phyloP scores from a whole-genome alignment of 2,888 invertebrate genomes.

The Oxyscelio sp. region DNA sequence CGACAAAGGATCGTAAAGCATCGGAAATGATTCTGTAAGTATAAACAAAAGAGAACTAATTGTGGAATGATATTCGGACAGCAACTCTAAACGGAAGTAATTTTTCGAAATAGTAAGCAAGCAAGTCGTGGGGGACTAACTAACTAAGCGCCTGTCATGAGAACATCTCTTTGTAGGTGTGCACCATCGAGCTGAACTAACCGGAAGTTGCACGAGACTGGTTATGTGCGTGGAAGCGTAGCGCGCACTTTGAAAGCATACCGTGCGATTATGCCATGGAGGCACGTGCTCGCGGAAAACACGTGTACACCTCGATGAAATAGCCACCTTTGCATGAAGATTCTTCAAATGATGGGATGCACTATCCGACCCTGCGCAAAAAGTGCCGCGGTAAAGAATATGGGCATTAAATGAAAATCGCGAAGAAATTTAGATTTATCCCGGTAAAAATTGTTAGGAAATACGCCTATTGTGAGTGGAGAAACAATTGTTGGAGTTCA shows the following conservation, averaged over 20 bases:
- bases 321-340: constrained; percentile 15
- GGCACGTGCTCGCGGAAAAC: constrained; percentile 66
- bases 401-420: constrained; percentile 6
- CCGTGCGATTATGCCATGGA: constrained; percentile 47
- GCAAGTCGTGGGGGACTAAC: constrained; percentile 48
- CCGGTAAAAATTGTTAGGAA: neutral
- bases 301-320: constrained; percentile 42
- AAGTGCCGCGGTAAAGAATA: neutral
- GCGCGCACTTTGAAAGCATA: constrained; percentile 58
- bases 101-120: constrained; percentile 45
- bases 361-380: neutral
- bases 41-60: constrained; percentile 31
- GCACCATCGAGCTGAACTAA: constrained; percentile 15
- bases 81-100: constrained; percentile 41
- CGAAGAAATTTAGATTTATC: neutral
- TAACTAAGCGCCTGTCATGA: constrained; percentile 41
- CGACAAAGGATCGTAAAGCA: constrained; percentile 13
- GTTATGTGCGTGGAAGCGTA: constrained; percentile 65
- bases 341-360: constrained; percentile 9
- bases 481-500: neutral
- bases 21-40: constrained; percentile 34
- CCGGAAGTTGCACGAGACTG: constrained; percentile 56
- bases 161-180: constrained; percentile 43
- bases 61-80: constrained; percentile 16
- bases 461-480: neutral